These are phyloP conservation scores for Lagenorhynchus albirostris DNA, from an alignment of 2,113 vertebrate species.

Conservation along the genomic window DNA sequence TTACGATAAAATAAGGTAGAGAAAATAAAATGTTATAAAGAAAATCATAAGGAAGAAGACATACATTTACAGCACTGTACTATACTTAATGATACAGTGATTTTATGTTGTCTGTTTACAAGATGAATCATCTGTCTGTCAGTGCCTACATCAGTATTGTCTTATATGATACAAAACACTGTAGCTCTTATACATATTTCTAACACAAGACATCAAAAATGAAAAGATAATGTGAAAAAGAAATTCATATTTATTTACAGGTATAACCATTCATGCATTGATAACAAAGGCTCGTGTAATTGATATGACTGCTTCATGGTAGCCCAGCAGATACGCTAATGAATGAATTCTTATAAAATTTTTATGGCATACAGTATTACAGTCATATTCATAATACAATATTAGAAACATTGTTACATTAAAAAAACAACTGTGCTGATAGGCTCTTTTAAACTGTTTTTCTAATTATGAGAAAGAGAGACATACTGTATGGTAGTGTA, in stretches of 20 bases:
- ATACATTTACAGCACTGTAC: background rate
- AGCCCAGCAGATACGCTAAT: background rate
- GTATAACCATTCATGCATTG: background rate
- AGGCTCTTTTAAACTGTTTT: background rate
- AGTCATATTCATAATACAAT: background rate
- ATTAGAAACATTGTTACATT: background rate
- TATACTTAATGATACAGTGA: background rate
- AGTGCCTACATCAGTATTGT: background rate
- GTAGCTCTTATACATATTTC: background rate
- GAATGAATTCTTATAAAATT: background rate
- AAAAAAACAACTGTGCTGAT: background rate
- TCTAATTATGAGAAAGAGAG: background rate
- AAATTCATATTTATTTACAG: background rate
- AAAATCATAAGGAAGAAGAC: background rate
- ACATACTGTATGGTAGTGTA: background rate
- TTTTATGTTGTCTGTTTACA: background rate
- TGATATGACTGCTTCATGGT: background rate
- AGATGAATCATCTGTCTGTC: background rate
- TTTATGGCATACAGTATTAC: background rate
- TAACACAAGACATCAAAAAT: background rate
- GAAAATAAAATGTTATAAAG: background rate
- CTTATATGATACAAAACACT: background rate
- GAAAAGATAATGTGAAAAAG: background rate
- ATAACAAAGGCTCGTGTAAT: background rate
- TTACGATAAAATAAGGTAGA: background rate